Evolutionary conservation across 2,888 invertebrate genomes (phyloP).

Genomic region (Acanthosepion pharaonis): DNA sequence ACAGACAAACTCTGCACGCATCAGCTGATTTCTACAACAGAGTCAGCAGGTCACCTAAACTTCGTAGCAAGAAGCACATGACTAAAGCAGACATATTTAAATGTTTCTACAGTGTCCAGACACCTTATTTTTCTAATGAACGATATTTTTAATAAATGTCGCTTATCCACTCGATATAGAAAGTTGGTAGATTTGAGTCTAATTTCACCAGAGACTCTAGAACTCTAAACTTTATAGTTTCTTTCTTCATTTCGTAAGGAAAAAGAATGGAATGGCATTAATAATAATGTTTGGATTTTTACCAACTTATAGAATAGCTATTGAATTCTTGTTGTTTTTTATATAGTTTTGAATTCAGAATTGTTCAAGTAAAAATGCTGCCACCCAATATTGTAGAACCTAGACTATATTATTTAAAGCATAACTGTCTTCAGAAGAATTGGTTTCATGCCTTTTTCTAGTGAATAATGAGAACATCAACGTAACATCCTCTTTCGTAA

Average conservation of each 20-base stretch:
- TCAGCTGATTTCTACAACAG: not conserved
- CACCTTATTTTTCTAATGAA: not conserved
- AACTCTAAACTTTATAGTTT: not conserved
- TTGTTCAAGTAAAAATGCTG: no score
- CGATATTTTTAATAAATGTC: not conserved
- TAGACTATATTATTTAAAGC: no score
- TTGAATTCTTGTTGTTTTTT: no score
- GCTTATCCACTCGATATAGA: not conserved
- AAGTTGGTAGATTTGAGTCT: not conserved
- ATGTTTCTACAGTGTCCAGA: not conserved
- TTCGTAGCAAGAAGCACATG: not conserved
- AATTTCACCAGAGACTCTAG: not conserved
- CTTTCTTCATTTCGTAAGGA: not conserved
- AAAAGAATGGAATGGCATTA: not conserved
- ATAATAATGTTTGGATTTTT: not conserved
- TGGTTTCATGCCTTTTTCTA: no score
- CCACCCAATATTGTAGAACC: no score
- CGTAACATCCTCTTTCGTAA: no score
- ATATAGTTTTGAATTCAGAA: no score
- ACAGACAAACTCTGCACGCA: not conserved
- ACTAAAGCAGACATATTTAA: slow-evolving; percentile 18
- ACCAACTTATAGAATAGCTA: not conserved
- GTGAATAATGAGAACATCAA: no score
- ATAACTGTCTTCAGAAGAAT: no score
- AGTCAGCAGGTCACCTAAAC: not conserved